Percentiles rank a stretch among this genome's conserved stretches.
phyloP scores from a whole-genome alignment of 2,797 vertebrate species.

The Pangasius mekongensis region DNA sequence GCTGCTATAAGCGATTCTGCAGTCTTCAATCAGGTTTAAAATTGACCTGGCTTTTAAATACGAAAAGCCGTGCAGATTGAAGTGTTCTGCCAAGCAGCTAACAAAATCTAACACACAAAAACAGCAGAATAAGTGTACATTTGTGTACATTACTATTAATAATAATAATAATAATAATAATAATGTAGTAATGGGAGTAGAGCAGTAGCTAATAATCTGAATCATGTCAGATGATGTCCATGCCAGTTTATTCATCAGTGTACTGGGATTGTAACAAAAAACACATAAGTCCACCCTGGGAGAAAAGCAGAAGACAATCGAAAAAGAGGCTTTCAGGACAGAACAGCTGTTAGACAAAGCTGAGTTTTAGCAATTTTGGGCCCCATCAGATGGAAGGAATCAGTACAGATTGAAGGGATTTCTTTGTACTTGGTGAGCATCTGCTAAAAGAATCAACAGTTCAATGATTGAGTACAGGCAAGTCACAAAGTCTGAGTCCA shows the following conservation, averaged over 20 bases:
- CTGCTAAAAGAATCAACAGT: slow-evolving; percentile 18
- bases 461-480: background rate
- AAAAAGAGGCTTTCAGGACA: background rate
- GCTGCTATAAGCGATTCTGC: background rate
- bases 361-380: slow-evolving; percentile 16
- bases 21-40: background rate
- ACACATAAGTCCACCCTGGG: background rate
- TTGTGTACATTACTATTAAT: background rate
- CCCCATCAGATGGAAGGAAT: slow-evolving; percentile 36
- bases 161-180: background rate
- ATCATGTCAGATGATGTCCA: background rate
- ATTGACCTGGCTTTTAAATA: background rate
- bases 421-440: slow-evolving; percentile 14
- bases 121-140: background rate
- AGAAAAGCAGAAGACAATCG: background rate
- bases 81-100: background rate
- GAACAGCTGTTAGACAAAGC: slow-evolving; percentile 33
- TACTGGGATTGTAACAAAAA: background rate
- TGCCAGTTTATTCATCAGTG: background rate
- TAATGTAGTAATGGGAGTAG: background rate
- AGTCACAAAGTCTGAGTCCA: slow-evolving; percentile 8
- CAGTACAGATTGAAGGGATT: slow-evolving; percentile 4
- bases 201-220: background rate
- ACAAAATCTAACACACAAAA: background rate
- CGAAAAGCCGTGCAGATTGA: background rate